phyloP scores from a whole-genome alignment of 2,797 vertebrate genomes.

The Paramormyrops hopkinsi region DNA sequence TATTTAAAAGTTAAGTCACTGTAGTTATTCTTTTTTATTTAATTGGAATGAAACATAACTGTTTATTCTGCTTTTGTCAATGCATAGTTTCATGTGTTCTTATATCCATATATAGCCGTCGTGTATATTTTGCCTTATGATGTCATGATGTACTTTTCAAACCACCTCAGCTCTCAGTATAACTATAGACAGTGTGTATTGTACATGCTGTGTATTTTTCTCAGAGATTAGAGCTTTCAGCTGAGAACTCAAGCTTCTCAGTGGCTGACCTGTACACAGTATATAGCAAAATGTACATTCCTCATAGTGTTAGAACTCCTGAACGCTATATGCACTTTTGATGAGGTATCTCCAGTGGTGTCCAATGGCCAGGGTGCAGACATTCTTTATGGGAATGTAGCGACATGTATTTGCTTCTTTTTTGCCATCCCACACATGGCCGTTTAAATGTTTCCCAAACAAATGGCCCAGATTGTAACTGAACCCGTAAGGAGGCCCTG shows the following conservation, averaged over 20 bases:
- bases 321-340: conserved; percentile 28
- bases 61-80: conserved; percentile 18
- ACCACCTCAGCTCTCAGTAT: conserved; percentile 9
- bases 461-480: conserved; percentile 15
- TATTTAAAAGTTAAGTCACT: conserved; percentile 18
- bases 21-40: conserved; percentile 17
- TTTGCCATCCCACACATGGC: conserved; percentile 41
- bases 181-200: conserved; percentile 12
- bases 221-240: background rate
- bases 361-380: conserved; percentile 32
- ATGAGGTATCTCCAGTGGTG: conserved; percentile 27
- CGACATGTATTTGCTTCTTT: conserved; percentile 14
- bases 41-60: conserved; percentile 27
- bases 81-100: conserved; percentile 28
- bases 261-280: conserved; percentile 19
- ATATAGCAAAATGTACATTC: conserved; percentile 17
- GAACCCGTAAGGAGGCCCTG: background rate
- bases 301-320: conserved; percentile 10
- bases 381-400: conserved; percentile 22
- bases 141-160: conserved; percentile 29
- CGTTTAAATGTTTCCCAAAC: conserved; percentile 30
- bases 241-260: background rate
- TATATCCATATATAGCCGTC: conserved; percentile 19
- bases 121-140: conserved; percentile 27
- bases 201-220: conserved; percentile 13